Conservation (phyloP, 2,113 vertebrate species). For the Columba janthina region DNA sequence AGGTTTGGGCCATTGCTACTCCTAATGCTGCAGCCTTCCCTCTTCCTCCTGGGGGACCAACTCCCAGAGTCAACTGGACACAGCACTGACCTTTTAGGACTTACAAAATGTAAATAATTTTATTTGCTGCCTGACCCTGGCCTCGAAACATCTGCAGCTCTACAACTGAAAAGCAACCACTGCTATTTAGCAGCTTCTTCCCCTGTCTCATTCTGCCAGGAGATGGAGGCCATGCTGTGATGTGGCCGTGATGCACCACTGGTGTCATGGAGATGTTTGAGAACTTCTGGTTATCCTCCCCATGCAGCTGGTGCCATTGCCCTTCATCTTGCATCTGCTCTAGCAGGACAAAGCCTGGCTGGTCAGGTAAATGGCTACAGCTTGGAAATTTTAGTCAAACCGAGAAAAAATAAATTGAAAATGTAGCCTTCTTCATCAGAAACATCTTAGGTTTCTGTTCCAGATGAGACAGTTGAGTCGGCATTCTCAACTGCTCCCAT, state of each 20-base stretch:
- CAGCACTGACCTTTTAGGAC: background rate
- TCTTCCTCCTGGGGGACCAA: background rate
- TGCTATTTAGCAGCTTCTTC: background rate
- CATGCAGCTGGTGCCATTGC: background rate
- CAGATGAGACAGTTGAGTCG: background rate
- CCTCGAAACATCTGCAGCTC: conserved; percentile 2
- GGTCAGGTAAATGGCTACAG: background rate
- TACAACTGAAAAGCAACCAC: background rate
- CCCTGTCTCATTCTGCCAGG: background rate
- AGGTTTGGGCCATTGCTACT: background rate
- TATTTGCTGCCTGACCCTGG: background rate
- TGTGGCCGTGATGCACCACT: background rate
- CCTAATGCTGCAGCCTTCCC: background rate
- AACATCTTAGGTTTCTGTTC: background rate
- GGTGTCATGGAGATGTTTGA: background rate
- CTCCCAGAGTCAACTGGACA: background rate
- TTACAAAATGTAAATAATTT: background rate
- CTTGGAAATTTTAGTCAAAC: background rate
- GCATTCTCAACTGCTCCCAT: background rate
- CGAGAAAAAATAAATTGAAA: background rate
- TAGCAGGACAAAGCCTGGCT: background rate
- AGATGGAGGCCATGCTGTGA: background rate
- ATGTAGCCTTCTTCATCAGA: background rate
- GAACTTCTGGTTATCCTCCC: background rate
- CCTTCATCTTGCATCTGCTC: background rate